Base-by-base conservation (phyloP, 2,113 vertebrate genomes). In the Spheniscus mendiculus region DNA sequence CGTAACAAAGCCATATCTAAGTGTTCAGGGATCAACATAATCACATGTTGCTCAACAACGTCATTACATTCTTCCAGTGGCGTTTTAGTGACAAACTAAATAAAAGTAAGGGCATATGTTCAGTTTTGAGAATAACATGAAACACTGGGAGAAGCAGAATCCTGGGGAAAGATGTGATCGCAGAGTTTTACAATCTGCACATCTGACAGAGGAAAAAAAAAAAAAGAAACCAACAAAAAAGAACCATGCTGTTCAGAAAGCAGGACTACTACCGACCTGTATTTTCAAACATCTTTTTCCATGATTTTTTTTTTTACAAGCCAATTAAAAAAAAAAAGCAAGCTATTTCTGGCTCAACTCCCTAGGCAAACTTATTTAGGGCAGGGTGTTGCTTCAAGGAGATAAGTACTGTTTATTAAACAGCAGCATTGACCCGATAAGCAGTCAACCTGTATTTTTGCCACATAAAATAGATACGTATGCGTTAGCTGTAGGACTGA, bases 351-450 rank as follows among this genome's bases (percentile, higher is more conserved):
- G 87, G 62, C 90, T 93, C 78, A 77, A 5, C 36, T 79, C 78
- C 58, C 74, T 44, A 27, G 27, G 42, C 90, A 88, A 93, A 95
- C 77, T 90, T 92, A 96, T 91, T 94, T 85, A 92, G 91, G 91
- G 81, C 87, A 96, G 89, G 94, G 91, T 91, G 95, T 87, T 96
- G 87, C 87, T 96, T 72, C 27, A 53, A 95, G 62, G 87, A 96
- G 96, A 96, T 97, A 97, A 97, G 81, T 19, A 8, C 45, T 94
- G 91, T 96, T 97, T 96, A 97, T 73, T 89, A 83, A 87, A 87
- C 87, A 96, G 91, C 93, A 83, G 66, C 82, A 50, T 26, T 77
- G 87, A 89, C 93, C 66, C 0, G 71, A 94, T 95, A 97, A 91
- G 89, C 6, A 67, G 73, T 13, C 91, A 93, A 14, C 83, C 89